These are phyloP conservation scores for Coenonympha glycerion DNA, from an alignment of 2,888 invertebrate species.

Conservation along the genomic window DNA sequence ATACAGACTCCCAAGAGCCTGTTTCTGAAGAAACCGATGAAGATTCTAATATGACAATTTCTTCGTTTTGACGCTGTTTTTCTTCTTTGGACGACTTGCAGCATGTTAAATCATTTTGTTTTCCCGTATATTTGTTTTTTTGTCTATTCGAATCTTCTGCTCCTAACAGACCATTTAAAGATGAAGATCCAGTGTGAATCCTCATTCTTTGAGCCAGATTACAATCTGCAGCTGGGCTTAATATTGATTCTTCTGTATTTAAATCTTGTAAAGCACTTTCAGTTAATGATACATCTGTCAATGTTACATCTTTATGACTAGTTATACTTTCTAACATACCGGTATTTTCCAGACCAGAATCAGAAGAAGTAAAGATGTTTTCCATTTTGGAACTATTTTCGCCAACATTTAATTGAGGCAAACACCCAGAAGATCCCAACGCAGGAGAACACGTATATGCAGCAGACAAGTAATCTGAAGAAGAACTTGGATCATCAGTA, in stretches of 20 bases:
- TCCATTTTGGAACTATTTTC: conserved; percentile 56
- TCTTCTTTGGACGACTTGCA: conserved; percentile 70
- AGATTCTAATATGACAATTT: conserved; percentile 77
- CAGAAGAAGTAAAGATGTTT: conserved; percentile 56
- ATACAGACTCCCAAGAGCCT: conserved; percentile 80
- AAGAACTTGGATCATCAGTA: conserved; percentile 60
- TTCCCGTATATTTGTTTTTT: conserved; percentile 30
- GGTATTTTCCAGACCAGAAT: conserved; percentile 68
- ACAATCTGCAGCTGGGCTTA: conserved; percentile 38
- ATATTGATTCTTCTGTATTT: conserved; percentile 45
- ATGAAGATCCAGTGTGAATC: conserved; percentile 27
- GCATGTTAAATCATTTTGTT: conserved; percentile 36
- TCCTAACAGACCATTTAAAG: conserved; percentile 30
- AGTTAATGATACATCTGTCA: conserved; percentile 58
- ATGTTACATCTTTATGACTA: conserved; percentile 56
- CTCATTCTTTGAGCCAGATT: conserved; percentile 27
- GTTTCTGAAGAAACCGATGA: conserved; percentile 79
- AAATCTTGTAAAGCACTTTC: conserved; percentile 63
- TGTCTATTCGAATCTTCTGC: conserved; percentile 30
- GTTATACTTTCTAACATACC: conserved; percentile 55
- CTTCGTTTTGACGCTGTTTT: conserved; percentile 78
- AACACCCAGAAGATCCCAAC: conserved; percentile 37
- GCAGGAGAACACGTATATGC: conserved; percentile 55
- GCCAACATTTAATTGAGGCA: conserved; percentile 49
- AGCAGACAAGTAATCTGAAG: conserved; percentile 65